phyloP scores from a whole-genome alignment of 1,140 invertebrate species.

The Subanguina moxae region DNA sequence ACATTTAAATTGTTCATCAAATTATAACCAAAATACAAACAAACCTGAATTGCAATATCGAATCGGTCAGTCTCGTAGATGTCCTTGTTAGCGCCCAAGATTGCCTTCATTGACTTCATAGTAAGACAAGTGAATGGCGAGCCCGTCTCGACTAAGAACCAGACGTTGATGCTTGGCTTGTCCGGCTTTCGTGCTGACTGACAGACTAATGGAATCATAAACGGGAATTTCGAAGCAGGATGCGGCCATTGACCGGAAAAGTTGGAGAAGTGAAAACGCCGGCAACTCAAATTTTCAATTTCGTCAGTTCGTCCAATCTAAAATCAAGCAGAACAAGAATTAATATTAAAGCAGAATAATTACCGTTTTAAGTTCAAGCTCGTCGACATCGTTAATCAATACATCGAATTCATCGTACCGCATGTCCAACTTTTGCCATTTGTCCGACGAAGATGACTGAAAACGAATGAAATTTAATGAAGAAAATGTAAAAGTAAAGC shows the following conservation, averaged over 20 bases:
- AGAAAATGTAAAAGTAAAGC: no score
- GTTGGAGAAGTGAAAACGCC: slow-evolving; percentile 32
- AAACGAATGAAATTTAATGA: no score
- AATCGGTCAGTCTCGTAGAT: slow-evolving; percentile 17
- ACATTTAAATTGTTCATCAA: slow-evolving; percentile 32
- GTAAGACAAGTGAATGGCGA: slow-evolving; percentile 9
- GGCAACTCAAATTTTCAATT: slow-evolving; percentile 38
- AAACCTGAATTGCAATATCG: slow-evolving; percentile 26
- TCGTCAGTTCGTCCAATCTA: slow-evolving; percentile 8
- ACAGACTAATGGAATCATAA: slow-evolving; percentile 30
- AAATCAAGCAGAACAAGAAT: background rate
- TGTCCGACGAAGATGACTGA: no score
- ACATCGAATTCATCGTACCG: slow-evolving; percentile 7
- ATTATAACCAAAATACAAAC: slow-evolving; percentile 35
- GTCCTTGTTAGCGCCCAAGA: slow-evolving; percentile 16
- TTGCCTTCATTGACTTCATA: slow-evolving; percentile 26
- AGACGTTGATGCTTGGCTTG: slow-evolving; percentile 19
- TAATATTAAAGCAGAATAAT: background rate
- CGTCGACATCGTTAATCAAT: slow-evolving; percentile 6
- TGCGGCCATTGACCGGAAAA: slow-evolving; percentile 38
- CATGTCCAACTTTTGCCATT: no score
- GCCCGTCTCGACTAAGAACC: no score
- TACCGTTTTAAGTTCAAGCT: background rate
- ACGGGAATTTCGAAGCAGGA: slow-evolving; percentile 30
- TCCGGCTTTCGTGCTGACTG: slow-evolving; percentile 23